Conservation (phyloP, 2,113 vertebrate genomes). For the Corvus hawaiiensis region DNA sequence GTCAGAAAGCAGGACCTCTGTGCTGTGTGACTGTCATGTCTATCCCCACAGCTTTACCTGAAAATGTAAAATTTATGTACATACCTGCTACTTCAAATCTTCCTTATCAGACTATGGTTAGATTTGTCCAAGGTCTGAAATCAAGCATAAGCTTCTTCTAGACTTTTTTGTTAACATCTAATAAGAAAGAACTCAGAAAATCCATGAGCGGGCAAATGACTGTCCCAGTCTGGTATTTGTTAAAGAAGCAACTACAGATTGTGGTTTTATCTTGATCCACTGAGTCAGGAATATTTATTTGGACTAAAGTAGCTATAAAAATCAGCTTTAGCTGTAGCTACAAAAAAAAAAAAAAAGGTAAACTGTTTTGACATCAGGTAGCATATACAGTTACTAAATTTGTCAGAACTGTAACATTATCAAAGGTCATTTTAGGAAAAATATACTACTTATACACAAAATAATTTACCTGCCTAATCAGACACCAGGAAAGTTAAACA, state of each 20-base stretch:
- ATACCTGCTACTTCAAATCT: background rate
- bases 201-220: background rate
- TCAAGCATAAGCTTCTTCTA: background rate
- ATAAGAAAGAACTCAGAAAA: background rate
- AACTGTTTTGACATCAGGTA: background rate
- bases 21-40: background rate
- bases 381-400: background rate
- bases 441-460: background rate
- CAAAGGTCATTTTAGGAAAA: background rate
- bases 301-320: background rate
- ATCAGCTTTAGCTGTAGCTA: background rate
- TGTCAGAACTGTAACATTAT: background rate
- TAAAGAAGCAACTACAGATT: constrained; percentile 2
- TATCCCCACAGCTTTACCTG: background rate
- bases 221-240: background rate
- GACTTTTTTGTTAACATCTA: background rate
- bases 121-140: background rate
- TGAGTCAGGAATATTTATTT: constrained; percentile 2
- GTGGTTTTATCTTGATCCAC: constrained; percentile 13
- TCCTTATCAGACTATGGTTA: background rate
- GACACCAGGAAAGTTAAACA: background rate
- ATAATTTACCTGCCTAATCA: background rate
- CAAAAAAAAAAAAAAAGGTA: background rate
- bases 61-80: background rate
- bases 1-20: background rate